Evolutionary conservation across 2,113 vertebrate species (phyloP), one percentile per base, ranked within the genome.

Genomic region (Pseudorectes ferrugineus): DNA sequence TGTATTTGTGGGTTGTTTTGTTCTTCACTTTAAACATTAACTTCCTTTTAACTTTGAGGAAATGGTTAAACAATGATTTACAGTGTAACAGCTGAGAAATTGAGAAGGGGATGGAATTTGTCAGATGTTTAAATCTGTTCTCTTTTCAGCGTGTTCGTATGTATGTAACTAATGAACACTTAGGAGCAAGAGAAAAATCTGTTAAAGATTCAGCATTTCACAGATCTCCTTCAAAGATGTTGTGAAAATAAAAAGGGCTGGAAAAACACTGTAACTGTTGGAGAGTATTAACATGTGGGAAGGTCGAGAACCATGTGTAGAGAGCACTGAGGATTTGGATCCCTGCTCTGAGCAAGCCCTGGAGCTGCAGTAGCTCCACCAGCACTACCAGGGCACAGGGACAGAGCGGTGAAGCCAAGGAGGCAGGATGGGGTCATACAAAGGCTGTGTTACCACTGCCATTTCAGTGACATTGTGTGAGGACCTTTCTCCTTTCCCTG

Each of bases 71-170:
- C 45, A 80, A 67, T 33, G 67, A 92, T 94, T 95, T 92, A 62
- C 87, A 88, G 87, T 2, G 24, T 75, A 85, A 73, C 42, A 66
- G 62, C 85, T 94, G 94, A 96, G 92, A 67, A 92, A 92, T 95
- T 62, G 87, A 88, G 87, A 83, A 91, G 77, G 68, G 80, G 77
- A 55, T 94, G 89, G 89, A 93, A 96, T 94, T 73, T 80, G 92
- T 96, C 95, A 92, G 92, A 92, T 95, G 92, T 88, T 97, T 96
- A 83, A 90, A 90, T 74, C 74, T 79, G 48, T 75, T 95, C 91
- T 59, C 79, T 92, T 73, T 93, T 95, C 82, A 42, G 61, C 1
- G 0, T 70, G 63, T 66, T 79, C 31, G 0, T 62, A 19, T 62
- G 71, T 71, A 19, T 83, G 74, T 86, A 89, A 95, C 81, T 96